Evolutionary conservation across 2,797 vertebrate genomes (phyloP).

Genomic region (Spheniscus humboldti): DNA sequence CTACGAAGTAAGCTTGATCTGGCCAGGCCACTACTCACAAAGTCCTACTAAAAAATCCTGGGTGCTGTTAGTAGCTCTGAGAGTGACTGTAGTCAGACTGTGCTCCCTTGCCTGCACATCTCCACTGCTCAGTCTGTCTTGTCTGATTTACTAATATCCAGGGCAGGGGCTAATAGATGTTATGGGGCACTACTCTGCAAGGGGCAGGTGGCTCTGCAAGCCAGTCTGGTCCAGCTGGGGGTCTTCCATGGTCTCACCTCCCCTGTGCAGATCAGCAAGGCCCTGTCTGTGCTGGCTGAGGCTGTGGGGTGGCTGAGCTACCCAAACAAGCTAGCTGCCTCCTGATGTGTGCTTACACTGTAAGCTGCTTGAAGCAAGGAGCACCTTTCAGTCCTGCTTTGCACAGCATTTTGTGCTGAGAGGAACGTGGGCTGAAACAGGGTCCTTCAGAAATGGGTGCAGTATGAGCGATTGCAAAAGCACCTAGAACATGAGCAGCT

Average conservation of each 20-base stretch:
- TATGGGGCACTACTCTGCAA: background rate
- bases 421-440: background rate
- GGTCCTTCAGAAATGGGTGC: background rate
- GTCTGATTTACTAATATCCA: background rate
- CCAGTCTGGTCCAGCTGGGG: background rate
- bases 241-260: background rate
- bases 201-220: background rate
- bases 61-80: background rate
- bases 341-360: background rate
- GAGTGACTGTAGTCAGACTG: fast-evolving
- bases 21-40: background rate
- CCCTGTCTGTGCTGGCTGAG: background rate
- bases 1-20: background rate
- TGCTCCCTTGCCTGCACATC: background rate
- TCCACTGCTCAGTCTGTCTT: background rate
- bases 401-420: background rate
- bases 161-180: background rate
- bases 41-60: background rate
- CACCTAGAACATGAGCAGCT: background rate
- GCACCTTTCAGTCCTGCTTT: background rate
- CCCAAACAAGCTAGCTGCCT: background rate
- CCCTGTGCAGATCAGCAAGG: background rate
- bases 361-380: background rate
- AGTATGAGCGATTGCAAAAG: background rate
- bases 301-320: background rate